Evolutionary conservation across 1,140 invertebrate genomes (phyloP).

Genomic region (Achroia grisella): DNA sequence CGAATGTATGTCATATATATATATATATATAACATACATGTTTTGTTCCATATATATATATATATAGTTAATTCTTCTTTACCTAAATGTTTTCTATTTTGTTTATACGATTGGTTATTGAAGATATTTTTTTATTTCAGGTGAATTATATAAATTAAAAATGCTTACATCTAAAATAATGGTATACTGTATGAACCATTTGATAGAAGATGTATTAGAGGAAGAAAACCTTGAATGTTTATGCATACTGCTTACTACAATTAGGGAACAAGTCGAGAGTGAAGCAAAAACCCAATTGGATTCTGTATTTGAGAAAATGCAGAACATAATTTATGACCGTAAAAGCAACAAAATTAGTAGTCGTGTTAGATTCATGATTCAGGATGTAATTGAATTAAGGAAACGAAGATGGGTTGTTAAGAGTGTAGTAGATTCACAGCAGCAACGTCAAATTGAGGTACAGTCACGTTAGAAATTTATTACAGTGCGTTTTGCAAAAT

Average conservation of each 20-base stretch:
- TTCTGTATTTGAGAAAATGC: slow-evolving; percentile 81
- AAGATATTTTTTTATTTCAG: slow-evolving; percentile 83
- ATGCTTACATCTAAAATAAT: slow-evolving; percentile 95
- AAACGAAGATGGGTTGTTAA: slow-evolving; percentile 90
- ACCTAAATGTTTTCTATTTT: too few relatives aligned
- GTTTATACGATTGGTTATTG: too few relatives aligned
- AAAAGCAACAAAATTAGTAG: slow-evolving; percentile 80
- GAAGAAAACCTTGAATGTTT: slow-evolving; percentile 95
- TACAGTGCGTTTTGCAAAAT: not conserved
- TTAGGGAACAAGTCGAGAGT: slow-evolving; percentile 90
- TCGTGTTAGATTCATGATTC: slow-evolving; percentile 93
- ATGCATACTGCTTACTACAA: slow-evolving; percentile 92
- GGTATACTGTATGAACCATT: slow-evolving; percentile 86
- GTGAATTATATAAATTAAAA: slow-evolving; percentile 93
- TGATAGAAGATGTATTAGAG: slow-evolving; percentile 82
- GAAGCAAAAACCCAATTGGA: slow-evolving; percentile 74
- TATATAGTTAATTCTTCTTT: too few relatives aligned
- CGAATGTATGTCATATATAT: too few relatives aligned
- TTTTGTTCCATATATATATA: too few relatives aligned
- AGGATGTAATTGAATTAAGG: slow-evolving; percentile 94
- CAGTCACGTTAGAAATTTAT: not conserved
- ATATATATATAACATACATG: too few relatives aligned
- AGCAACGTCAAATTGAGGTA: slow-evolving; percentile 62
- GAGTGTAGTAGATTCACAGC: slow-evolving; percentile 86
- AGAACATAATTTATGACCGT: slow-evolving; percentile 73